A percentile compares a stretch with the other conserved stretches of the same genome.
These are phyloP conservation scores for Schizothorax lantsangensis DNA, from an alignment of 2,797 vertebrate genomes.

Conservation along the genomic window DNA sequence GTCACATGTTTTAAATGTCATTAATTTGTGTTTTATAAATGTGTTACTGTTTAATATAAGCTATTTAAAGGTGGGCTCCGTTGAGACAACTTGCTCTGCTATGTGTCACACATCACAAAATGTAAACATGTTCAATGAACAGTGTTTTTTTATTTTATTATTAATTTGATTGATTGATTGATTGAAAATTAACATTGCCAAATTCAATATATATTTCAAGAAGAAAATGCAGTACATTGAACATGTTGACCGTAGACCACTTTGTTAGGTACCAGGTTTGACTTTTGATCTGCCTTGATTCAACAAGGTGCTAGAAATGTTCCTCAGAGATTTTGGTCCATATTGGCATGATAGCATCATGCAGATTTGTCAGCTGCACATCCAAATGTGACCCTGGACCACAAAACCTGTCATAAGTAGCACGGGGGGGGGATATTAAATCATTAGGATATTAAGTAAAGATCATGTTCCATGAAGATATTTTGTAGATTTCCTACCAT, in stretches of 20 bases:
- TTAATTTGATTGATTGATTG: too few relatives aligned
- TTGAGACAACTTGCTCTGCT: not conserved
- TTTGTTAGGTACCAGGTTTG: not conserved
- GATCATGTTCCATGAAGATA: not conserved
- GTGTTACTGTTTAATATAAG: not conserved
- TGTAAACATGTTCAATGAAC: not conserved
- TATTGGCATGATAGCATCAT: not conserved
- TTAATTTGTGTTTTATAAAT: not conserved
- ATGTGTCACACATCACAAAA: not conserved
- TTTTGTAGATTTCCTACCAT: not conserved
- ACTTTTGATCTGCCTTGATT: not conserved
- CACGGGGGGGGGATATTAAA: not conserved
- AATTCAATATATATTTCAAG: not conserved
- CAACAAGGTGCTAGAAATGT: not conserved
- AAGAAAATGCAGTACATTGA: too few relatives aligned
- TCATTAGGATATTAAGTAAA: not conserved
- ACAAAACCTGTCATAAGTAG: not conserved
- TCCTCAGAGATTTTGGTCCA: not conserved
- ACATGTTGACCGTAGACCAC: too few relatives aligned
- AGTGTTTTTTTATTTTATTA: too few relatives aligned
- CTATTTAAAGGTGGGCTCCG: not conserved
- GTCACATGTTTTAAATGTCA: not conserved
- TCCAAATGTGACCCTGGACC: not conserved
- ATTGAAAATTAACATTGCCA: not conserved
- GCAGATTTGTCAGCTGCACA: not conserved